phyloP scores from a whole-genome alignment of 2,888 invertebrate species.

The Adela reaumurella region DNA sequence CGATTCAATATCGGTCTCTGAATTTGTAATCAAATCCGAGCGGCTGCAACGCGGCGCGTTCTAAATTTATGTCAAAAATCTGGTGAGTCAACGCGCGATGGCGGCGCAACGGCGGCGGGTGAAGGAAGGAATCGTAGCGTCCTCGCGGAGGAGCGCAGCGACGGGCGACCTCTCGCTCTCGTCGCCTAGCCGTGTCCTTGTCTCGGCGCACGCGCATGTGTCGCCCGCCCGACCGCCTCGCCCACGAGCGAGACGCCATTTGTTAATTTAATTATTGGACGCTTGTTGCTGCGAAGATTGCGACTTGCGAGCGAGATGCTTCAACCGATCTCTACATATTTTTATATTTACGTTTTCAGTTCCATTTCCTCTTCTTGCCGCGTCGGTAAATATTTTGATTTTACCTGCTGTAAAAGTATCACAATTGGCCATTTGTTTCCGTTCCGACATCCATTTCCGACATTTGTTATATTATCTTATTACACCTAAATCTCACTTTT shows the following conservation, averaged over 20 bases:
- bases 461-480: too few relatives aligned
- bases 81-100: background rate
- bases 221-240: conserved; percentile 26
- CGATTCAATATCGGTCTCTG: background rate
- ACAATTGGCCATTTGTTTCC: too few relatives aligned
- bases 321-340: background rate
- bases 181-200: conserved; percentile 26
- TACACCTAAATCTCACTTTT: too few relatives aligned
- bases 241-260: conserved; percentile 32
- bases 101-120: too few relatives aligned
- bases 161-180: conserved; percentile 31
- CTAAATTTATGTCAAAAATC: background rate
- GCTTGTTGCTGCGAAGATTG: background rate
- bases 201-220: conserved; percentile 21
- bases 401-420: too few relatives aligned
- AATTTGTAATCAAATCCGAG: background rate
- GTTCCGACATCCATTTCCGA: too few relatives aligned
- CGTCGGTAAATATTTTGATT: too few relatives aligned
- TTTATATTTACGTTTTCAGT: background rate
- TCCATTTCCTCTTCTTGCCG: too few relatives aligned
- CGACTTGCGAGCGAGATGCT: too few relatives aligned
- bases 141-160: conserved; percentile 20
- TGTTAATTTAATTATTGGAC: conserved; percentile 37
- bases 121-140: background rate
- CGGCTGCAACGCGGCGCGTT: background rate